Conservation (phyloP, 64 coral and sea anemone genomes). For the Montipora foliosa region DNA sequence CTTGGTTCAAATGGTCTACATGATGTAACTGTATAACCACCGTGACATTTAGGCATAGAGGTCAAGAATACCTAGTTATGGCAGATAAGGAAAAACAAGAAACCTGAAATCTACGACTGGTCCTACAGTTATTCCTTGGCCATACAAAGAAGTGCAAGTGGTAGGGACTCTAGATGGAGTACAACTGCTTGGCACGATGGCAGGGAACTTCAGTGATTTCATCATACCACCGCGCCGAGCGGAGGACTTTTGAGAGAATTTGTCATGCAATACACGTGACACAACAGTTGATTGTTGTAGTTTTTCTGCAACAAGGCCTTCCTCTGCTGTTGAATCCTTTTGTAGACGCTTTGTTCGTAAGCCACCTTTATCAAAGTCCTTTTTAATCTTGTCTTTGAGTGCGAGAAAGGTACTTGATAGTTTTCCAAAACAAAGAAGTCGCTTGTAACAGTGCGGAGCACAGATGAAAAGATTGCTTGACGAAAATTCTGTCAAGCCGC, state of each 20-base stretch:
- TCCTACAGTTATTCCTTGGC: not conserved
- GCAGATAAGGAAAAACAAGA: not conserved
- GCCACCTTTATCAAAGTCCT: not conserved
- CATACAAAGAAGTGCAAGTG: conserved; percentile 48
- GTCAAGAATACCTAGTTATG: not conserved
- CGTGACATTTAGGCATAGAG: not conserved
- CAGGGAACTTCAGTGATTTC: conserved; percentile 34
- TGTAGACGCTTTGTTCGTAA: conserved; percentile 3
- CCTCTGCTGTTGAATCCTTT: not conserved
- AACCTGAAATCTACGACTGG: conserved; percentile 11
- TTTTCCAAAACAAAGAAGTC: conserved; percentile 22
- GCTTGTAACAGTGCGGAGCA: conserved; percentile 33
- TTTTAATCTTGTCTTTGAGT: conserved; percentile 42
- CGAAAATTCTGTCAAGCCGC: not conserved
- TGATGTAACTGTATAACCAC: too few species aligned
- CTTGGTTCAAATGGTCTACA: not conserved
- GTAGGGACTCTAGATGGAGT: conserved; percentile 3
- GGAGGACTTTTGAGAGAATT: not conserved
- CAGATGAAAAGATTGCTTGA: conserved; percentile 45
- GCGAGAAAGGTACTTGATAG: not conserved
- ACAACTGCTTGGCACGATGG: not conserved
- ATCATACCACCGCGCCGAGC: not conserved
- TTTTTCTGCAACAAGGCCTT: not conserved
- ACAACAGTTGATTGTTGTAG: not conserved
- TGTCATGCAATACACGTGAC: not conserved